Evolutionary conservation across 1,140 invertebrate genomes (phyloP).

Genomic region (Reticulitermes speratus): DNA sequence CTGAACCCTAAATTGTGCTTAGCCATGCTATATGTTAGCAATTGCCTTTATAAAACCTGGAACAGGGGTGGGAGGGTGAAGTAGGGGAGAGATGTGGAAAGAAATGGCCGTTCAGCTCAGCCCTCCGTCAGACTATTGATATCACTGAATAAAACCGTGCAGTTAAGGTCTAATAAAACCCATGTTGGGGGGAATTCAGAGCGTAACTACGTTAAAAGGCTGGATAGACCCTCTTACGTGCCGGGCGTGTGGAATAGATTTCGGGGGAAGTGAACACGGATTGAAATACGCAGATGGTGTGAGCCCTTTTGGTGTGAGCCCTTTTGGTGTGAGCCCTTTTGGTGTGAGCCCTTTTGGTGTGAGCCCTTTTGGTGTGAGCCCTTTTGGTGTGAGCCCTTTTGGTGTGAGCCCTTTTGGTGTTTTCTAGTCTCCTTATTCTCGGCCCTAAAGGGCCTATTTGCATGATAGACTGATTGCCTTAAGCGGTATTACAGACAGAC

Average conservation of each 20-base stretch:
- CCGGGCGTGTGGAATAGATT: background rate
- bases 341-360: no score
- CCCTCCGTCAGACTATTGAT: background rate
- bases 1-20: background rate
- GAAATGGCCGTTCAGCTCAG: background rate
- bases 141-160: background rate
- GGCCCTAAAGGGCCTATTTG: background rate
- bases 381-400: no score
- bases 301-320: background rate
- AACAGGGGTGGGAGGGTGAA: background rate
- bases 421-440: background rate
- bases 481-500: background rate
- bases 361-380: no score
- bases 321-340: no score
- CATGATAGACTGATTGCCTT: background rate
- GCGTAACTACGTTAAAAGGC: conserved; percentile 15
- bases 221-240: background rate
- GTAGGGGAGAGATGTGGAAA: background rate
- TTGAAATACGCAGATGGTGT: background rate
- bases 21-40: background rate
- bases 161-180: background rate
- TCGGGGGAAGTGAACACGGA: background rate
- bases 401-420: background rate
- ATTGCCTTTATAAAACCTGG: background rate
- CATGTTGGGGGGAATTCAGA: background rate